phyloP scores from a whole-genome alignment of 2,113 vertebrate genomes.

The Forbesichthys agassizii region DNA sequence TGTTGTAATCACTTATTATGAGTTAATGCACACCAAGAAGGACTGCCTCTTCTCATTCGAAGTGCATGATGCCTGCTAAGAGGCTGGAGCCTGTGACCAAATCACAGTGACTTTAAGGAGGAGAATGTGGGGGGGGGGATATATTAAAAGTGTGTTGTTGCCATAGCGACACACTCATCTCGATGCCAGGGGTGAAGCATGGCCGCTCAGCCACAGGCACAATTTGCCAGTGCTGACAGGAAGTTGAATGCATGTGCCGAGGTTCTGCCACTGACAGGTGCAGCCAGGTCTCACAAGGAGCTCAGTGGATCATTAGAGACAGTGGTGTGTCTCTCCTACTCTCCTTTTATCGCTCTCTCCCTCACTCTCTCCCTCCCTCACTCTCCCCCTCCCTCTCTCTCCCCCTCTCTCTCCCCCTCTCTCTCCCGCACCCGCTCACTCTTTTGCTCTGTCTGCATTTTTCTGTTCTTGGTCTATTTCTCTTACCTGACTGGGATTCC shows the following conservation, averaged over 20 bases:
- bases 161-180: slow-evolving; percentile 53
- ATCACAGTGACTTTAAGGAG: slow-evolving; percentile 51
- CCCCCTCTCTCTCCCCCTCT: too few relatives aligned
- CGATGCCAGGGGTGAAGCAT: slow-evolving; percentile 44
- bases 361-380: too few relatives aligned
- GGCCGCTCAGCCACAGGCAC: slow-evolving; percentile 29
- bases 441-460: neutral
- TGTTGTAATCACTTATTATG: too few relatives aligned
- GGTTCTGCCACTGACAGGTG: slow-evolving; percentile 4
- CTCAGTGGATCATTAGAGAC: slow-evolving; percentile 20
- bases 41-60: neutral
- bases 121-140: too few relatives aligned
- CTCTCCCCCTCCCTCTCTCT: too few relatives aligned
- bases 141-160: slow-evolving; percentile 30
- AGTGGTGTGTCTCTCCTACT: slow-evolving; percentile 3
- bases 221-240: slow-evolving; percentile 23
- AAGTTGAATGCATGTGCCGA: slow-evolving; percentile 10
- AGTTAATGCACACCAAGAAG: neutral
- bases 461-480: neutral
- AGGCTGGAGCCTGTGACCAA: slow-evolving; percentile 35
- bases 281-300: slow-evolving; percentile 24
- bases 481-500: neutral
- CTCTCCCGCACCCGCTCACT: neutral
- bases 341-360: slow-evolving; percentile 8
- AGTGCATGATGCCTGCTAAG: slow-evolving; percentile 3